phyloP scores from a whole-genome alignment of 2,797 vertebrate species.

The Prunella strophiata region DNA sequence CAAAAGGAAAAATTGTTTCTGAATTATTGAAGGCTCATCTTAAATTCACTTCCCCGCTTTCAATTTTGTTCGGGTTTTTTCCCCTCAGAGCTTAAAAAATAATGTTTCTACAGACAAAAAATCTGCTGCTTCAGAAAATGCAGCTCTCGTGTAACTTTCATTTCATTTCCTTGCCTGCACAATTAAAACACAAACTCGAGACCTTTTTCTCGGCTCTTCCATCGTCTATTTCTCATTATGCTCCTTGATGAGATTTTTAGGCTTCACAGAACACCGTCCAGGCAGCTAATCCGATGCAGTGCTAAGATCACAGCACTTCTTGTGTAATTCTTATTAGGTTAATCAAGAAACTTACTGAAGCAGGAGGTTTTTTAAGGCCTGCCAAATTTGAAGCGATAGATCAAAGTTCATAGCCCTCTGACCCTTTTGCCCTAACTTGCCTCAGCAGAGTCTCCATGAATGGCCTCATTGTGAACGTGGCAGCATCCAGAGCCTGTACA shows the following conservation, averaged over 20 bases:
- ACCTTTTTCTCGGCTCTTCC: slow-evolving; percentile 22
- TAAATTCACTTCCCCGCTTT: not conserved
- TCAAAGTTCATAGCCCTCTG: slow-evolving; percentile 72
- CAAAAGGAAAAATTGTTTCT: not conserved
- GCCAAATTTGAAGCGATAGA: slow-evolving; percentile 66
- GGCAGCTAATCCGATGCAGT: slow-evolving; percentile 61
- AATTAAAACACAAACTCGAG: slow-evolving; percentile 62
- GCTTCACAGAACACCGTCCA: slow-evolving; percentile 52
- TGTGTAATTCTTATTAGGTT: slow-evolving; percentile 67
- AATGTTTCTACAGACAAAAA: not conserved
- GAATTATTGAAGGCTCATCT: not conserved
- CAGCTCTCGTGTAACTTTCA: slow-evolving; percentile 23
- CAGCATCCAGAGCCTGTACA: slow-evolving; percentile 49
- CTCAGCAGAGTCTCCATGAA: slow-evolving; percentile 50
- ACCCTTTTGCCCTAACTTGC: slow-evolving; percentile 60
- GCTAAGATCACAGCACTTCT: slow-evolving; percentile 63
- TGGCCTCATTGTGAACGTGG: slow-evolving; percentile 54
- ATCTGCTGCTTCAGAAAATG: not conserved
- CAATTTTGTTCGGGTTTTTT: not conserved
- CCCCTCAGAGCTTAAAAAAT: not conserved
- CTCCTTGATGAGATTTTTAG: slow-evolving; percentile 62
- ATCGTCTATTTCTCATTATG: slow-evolving; percentile 61
- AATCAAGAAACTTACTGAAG: slow-evolving; percentile 72
- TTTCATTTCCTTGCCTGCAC: slow-evolving; percentile 19
- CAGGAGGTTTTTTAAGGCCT: slow-evolving; percentile 64